Percentiles rank a stretch among this genome's conserved stretches.
phyloP scores from a whole-genome alignment of 2,113 vertebrate species.

The Vireo altiloquus region DNA sequence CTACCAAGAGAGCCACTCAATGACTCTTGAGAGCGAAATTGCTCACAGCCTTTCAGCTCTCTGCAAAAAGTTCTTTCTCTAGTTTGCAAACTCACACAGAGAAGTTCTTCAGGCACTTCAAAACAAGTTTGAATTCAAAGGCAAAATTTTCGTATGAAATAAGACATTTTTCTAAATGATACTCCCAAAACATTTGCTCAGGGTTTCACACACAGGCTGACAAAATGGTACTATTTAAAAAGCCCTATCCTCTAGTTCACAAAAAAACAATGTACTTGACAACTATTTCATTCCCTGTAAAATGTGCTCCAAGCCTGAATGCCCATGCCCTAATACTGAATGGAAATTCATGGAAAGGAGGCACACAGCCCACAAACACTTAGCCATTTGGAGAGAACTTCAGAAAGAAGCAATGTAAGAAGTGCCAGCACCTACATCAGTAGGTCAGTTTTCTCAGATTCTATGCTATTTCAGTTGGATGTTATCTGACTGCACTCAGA shows the following conservation, averaged over 20 bases:
- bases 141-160: background rate
- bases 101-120: background rate
- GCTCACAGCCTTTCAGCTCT: background rate
- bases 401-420: background rate
- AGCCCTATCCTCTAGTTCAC: background rate
- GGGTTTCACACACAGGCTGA: background rate
- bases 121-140: background rate
- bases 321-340: background rate
- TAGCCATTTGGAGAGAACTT: constrained; percentile 28
- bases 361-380: background rate
- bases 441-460: constrained; percentile 11
- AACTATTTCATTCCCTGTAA: background rate
- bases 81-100: background rate
- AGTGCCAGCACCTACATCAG: constrained; percentile 12
- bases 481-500: background rate
- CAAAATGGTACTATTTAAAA: background rate
- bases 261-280: background rate
- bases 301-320: background rate
- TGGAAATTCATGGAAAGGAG: background rate
- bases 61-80: background rate
- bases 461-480: constrained; percentile 15
- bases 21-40: background rate
- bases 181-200: background rate
- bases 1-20: background rate
- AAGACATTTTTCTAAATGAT: background rate